Evolutionary conservation across 2,797 vertebrate species (phyloP).

Genomic region (Xiphophorus birchmanni): DNA sequence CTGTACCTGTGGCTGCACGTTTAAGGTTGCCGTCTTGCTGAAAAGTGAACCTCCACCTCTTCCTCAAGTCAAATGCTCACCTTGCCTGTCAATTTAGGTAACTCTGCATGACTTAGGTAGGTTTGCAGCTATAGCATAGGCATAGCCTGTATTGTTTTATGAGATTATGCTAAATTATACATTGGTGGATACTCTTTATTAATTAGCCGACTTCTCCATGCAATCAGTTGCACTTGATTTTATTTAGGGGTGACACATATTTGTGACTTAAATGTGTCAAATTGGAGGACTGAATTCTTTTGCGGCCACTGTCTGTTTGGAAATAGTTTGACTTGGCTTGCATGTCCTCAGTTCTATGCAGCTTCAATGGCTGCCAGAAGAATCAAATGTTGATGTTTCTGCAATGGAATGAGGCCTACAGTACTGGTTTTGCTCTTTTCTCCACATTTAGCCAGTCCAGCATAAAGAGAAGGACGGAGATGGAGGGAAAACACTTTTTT

Average conservation of each 20-base stretch:
- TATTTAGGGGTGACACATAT: not conserved
- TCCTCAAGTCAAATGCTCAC: not conserved
- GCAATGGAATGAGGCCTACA: slow-evolving; percentile 60
- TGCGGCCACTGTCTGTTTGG: not conserved
- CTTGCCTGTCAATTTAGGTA: not conserved
- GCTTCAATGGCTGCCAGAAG: slow-evolving; percentile 57
- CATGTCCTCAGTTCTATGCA: slow-evolving; percentile 21
- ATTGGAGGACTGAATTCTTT: not conserved
- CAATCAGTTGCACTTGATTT: not conserved
- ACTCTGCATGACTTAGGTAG: not conserved
- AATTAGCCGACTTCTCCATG: not conserved
- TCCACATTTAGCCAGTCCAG: slow-evolving; percentile 50
- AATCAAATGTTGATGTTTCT: slow-evolving; percentile 62
- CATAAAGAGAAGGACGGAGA: slow-evolving; percentile 44
- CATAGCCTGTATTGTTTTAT: not conserved
- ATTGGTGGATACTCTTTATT: not conserved
- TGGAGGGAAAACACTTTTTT: slow-evolving; percentile 45
- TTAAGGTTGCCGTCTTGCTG: not conserved
- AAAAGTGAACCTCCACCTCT: not conserved
- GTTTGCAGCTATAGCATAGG: not conserved
- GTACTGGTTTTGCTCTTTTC: slow-evolving; percentile 59
- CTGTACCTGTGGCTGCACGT: not conserved
- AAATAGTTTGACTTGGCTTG: slow-evolving; percentile 16
- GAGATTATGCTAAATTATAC: not conserved
- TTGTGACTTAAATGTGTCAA: not conserved